Conservation (phyloP, 2,113 vertebrate species). For the Onychostoma macrolepis region DNA sequence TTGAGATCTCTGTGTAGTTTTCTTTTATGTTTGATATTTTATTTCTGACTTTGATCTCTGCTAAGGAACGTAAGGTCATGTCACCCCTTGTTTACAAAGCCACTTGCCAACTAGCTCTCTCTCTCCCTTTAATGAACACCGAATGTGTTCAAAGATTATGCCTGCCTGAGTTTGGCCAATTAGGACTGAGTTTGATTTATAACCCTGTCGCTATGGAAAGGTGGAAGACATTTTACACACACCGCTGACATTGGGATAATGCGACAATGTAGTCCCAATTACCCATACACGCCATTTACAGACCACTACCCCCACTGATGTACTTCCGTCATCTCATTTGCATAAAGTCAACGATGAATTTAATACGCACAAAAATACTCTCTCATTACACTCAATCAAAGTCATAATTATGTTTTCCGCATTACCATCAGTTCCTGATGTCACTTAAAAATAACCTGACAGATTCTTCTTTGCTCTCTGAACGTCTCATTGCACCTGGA, state of each 20-base stretch:
- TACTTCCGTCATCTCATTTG: constrained; percentile 19
- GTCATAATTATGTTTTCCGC: constrained; percentile 18
- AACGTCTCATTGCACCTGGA: constrained; percentile 31
- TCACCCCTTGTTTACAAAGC: constrained; percentile 20
- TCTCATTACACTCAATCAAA: constrained; percentile 15
- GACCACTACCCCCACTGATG: constrained; percentile 11
- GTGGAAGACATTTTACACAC: constrained; percentile 31
- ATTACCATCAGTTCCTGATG: constrained; percentile 3
- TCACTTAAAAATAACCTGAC: constrained; percentile 28
- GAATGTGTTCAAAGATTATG: constrained; percentile 43
- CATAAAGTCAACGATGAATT: constrained; percentile 11
- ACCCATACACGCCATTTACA: constrained; percentile 36
- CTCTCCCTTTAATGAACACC: background rate
- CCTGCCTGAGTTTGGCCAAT: constrained; percentile 45
- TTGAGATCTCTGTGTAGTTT: constrained; percentile 2
- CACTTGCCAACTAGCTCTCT: background rate
- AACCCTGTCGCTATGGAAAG: constrained; percentile 32
- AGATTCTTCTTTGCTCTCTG: background rate
- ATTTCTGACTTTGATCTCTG: constrained; percentile 19
- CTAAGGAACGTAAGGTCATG: constrained; percentile 4
- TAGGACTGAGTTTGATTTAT: constrained; percentile 48
- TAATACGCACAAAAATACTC: constrained; percentile 22
- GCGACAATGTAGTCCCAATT: constrained; percentile 33
- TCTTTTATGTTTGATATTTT: constrained; percentile 16
- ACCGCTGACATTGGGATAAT: constrained; percentile 29